A percentile compares a stretch with the other conserved stretches of the same genome.
These are phyloP conservation scores for Mohoua ochrocephala DNA, from an alignment of 2,113 vertebrate genomes.

Conservation along the genomic window DNA sequence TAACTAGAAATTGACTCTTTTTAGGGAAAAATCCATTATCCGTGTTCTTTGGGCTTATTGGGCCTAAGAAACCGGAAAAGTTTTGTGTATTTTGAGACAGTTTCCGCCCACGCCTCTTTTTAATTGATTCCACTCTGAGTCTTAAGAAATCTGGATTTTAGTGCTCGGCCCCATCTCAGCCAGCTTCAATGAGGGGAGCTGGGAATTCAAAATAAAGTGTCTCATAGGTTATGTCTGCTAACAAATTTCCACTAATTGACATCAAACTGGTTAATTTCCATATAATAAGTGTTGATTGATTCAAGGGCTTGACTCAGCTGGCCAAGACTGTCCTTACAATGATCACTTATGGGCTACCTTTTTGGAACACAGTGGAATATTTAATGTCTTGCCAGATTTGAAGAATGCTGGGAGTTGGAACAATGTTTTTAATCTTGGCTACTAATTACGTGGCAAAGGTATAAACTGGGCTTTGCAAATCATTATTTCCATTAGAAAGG, in stretches of 20 bases:
- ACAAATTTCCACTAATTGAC: slow-evolving; percentile 81
- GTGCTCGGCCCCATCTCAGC: not conserved
- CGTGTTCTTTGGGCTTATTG: slow-evolving; percentile 22
- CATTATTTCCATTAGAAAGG: slow-evolving; percentile 90
- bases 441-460: slow-evolving; percentile 76
- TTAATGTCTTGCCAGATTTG: slow-evolving; percentile 76
- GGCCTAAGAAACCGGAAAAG: slow-evolving; percentile 36
- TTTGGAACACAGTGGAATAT: slow-evolving; percentile 74
- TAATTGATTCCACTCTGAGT: not conserved
- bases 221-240: slow-evolving; percentile 67
- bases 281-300: slow-evolving; percentile 83
- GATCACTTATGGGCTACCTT: slow-evolving; percentile 65
- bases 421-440: slow-evolving; percentile 77
- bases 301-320: slow-evolving; percentile 52
- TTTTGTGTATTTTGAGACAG: not conserved
- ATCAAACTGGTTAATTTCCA: slow-evolving; percentile 79
- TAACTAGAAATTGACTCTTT: slow-evolving; percentile 3
- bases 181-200: not conserved
- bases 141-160: not conserved
- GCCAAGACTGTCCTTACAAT: slow-evolving; percentile 57
- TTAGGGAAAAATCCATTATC: not conserved
- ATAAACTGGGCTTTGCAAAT: slow-evolving; percentile 85
- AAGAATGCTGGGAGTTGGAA: slow-evolving; percentile 75
- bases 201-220: slow-evolving; percentile 51
- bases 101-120: not conserved